phyloP scores from a whole-genome alignment of 2,888 invertebrate species.

The Lymantria dispar region DNA sequence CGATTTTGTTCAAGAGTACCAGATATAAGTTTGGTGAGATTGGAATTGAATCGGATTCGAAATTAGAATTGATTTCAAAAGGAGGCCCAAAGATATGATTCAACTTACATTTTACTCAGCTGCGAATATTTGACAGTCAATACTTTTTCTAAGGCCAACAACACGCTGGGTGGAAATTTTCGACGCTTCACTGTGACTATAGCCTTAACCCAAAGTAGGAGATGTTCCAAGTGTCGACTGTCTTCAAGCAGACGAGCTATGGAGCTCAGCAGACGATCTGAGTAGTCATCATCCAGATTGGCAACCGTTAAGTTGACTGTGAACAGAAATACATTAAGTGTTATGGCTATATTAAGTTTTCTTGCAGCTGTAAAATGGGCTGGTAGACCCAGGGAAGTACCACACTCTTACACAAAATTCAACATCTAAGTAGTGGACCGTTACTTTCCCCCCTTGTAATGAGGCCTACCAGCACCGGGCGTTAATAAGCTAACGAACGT shows the following conservation, averaged over 20 bases:
- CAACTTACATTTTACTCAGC: slow-evolving; percentile 91
- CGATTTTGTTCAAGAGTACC: too few species aligned
- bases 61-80: too few species aligned
- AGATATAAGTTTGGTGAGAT: too few species aligned
- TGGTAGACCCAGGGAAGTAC: too few species aligned
- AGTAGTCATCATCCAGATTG: slow-evolving; percentile 87
- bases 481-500: too few species aligned
- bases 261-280: slow-evolving; percentile 87
- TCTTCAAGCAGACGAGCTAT: slow-evolving; percentile 88
- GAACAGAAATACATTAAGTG: slow-evolving; percentile 33
- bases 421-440: too few species aligned
- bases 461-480: too few species aligned
- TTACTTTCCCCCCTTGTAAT: too few species aligned
- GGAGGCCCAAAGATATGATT: too few species aligned
- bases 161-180: slow-evolving; percentile 83
- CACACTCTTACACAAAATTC: too few species aligned
- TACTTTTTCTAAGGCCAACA: slow-evolving; percentile 90
- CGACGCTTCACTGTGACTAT: slow-evolving; percentile 86
- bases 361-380: too few species aligned
- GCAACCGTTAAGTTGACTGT: slow-evolving; percentile 89
- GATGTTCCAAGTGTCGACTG: slow-evolving; percentile 93
- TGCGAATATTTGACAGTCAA: slow-evolving; percentile 90
- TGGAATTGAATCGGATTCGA: too few species aligned
- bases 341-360: neutral
- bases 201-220: slow-evolving; percentile 89